Conservation (phyloP, 1,140 invertebrate genomes). For the Bombus breviceps region DNA sequence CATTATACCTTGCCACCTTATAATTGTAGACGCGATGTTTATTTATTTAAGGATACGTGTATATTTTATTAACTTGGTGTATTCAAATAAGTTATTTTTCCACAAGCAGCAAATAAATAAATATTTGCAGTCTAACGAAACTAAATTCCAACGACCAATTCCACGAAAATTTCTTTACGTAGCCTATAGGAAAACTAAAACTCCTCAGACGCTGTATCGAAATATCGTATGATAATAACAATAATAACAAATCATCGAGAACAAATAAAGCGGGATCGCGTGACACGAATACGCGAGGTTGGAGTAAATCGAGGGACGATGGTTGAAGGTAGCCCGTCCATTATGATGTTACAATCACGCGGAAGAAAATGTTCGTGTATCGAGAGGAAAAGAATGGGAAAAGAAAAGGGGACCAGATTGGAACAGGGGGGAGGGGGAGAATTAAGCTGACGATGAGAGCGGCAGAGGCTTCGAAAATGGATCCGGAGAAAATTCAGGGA, state of each 20-base stretch:
- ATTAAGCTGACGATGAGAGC: constrained; percentile 40
- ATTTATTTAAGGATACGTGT: too few relatives aligned
- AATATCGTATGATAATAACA: neutral
- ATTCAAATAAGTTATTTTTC: too few relatives aligned
- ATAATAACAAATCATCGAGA: constrained; percentile 61
- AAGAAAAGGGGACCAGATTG: constrained; percentile 35
- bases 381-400: constrained; percentile 36
- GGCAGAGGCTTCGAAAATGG: constrained; percentile 35
- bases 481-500: constrained; percentile 57
- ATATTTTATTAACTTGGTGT: too few relatives aligned
- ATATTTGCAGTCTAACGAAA: too few relatives aligned
- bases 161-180: neutral
- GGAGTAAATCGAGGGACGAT: constrained; percentile 24
- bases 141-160: too few relatives aligned
- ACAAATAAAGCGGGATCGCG: constrained; percentile 70
- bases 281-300: constrained; percentile 62
- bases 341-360: constrained; percentile 51
- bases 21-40: too few relatives aligned
- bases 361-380: constrained; percentile 45
- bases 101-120: too few relatives aligned
- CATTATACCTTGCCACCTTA: too few relatives aligned
- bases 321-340: neutral
- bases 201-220: neutral
- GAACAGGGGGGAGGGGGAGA: constrained; percentile 6
- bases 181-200: too few relatives aligned